phyloP scores from a whole-genome alignment of 1,140 invertebrate species.

The Euura saliciscinereae region DNA sequence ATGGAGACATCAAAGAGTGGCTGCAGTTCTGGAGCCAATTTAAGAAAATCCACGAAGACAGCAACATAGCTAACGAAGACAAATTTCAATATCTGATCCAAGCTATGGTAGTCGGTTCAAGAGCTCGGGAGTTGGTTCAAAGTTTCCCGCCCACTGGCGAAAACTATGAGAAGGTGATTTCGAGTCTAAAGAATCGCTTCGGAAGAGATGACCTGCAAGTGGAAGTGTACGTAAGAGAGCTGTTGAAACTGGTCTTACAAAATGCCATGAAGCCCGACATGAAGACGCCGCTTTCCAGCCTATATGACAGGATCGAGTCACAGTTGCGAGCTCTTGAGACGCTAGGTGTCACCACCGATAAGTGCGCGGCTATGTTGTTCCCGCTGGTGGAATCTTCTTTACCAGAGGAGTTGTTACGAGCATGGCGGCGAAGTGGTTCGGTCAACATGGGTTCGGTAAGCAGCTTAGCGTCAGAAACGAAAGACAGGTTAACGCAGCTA shows the following conservation, averaged over 20 bases:
- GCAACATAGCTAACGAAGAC: constrained; percentile 15
- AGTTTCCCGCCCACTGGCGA: constrained; percentile 33
- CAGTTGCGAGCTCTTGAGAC: too few relatives aligned
- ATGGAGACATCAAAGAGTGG: constrained; percentile 45
- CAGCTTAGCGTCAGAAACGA: constrained; percentile 32
- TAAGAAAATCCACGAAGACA: constrained; percentile 45
- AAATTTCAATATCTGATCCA: too few relatives aligned
- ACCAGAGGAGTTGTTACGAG: too few relatives aligned
- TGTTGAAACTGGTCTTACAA: constrained; percentile 30
- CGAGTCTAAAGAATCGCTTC: constrained; percentile 30
- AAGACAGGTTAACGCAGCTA: constrained; percentile 15
- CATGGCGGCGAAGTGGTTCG: background rate
- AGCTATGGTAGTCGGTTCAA: too few relatives aligned
- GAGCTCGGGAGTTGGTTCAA: constrained; percentile 14
- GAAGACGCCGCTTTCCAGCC: constrained; percentile 18
- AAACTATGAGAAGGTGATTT: constrained; percentile 37
- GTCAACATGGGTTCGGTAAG: constrained; percentile 41
- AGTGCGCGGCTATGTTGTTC: too few relatives aligned
- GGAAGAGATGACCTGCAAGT: constrained; percentile 33
- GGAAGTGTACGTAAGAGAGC: constrained; percentile 41
- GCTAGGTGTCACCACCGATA: too few relatives aligned
- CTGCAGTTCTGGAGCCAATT: constrained; percentile 48
- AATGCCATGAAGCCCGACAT: constrained; percentile 3
- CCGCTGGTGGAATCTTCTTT: too few relatives aligned
- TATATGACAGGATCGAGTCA: constrained; percentile 32